Evolutionary conservation across 2,888 invertebrate genomes (phyloP).

Genomic region (Ophion slaviceki): DNA sequence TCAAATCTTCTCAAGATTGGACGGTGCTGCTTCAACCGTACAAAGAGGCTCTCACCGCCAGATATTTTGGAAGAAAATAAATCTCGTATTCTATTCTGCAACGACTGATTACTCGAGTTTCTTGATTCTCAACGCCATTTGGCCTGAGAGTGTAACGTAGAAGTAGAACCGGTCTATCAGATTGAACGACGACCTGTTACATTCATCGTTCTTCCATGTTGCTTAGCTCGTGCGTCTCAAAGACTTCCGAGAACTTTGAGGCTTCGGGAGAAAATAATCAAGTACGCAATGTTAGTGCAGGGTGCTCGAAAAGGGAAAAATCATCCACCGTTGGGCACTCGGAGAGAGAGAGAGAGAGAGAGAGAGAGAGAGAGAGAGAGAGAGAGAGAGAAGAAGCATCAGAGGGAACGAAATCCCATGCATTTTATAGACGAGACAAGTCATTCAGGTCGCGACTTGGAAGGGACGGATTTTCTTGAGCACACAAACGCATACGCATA

Average conservation of each 20-base stretch:
- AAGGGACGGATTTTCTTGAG: constrained; percentile 70
- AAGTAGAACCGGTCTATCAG: constrained; percentile 10
- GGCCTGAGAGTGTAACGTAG: neutral
- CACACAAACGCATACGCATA: constrained; percentile 21
- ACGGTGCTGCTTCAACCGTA: neutral
- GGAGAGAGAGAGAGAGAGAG: constrained; percentile 14
- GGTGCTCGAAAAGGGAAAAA: constrained; percentile 2
- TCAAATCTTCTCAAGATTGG: neutral
- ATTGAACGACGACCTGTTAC: constrained; percentile 78
- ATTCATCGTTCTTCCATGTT: constrained; percentile 73
- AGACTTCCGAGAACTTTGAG: constrained; percentile 6
- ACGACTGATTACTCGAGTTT: constrained; percentile 56
- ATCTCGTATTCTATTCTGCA: neutral
- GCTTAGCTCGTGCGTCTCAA: neutral
- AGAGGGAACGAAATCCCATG: constrained; percentile 79
- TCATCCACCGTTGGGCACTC: constrained; percentile 10
- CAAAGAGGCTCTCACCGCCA: neutral
- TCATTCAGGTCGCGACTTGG: constrained; percentile 77
- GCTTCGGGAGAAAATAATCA: constrained; percentile 23
- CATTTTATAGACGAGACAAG: constrained; percentile 80
- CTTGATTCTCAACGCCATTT: constrained; percentile 35
- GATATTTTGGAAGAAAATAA: neutral
- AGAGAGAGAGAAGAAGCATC: constrained; percentile 63
- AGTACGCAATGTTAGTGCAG: constrained; percentile 22
- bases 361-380: constrained; percentile 6